phyloP scores from a whole-genome alignment of 2,888 invertebrate genomes.

The Troides aeacus region DNA sequence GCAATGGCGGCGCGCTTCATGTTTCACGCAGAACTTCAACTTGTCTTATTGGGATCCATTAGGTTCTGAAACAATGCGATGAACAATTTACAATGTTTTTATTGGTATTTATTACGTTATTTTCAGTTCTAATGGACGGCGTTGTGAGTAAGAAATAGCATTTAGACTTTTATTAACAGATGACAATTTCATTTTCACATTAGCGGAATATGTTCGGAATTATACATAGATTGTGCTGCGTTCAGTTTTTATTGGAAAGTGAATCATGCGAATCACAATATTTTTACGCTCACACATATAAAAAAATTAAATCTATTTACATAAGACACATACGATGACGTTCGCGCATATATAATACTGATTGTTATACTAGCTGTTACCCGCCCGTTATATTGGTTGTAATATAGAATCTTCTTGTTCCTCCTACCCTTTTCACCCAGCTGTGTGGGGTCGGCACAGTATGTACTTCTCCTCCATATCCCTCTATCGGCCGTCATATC shows the following conservation, averaged over 20 bases:
- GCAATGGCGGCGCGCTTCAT: constrained; percentile 63
- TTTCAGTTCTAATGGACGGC: constrained; percentile 5
- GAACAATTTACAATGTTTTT: constrained; percentile 33
- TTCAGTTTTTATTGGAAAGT: neutral
- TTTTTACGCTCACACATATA: no score
- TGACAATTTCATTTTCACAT: constrained; percentile 10
- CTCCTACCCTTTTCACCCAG: no score
- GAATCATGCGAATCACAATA: neutral
- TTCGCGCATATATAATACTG: no score
- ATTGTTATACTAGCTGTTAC: no score
- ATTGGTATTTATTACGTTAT: constrained; percentile 25
- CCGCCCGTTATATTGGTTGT: no score
- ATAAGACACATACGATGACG: no score
- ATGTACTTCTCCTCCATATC: no score
- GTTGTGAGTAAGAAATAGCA: neutral
- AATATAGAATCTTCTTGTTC: no score
- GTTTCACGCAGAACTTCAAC: constrained; percentile 60
- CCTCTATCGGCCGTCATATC: no score
- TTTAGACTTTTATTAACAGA: constrained; percentile 24
- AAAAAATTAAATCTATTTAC: no score
- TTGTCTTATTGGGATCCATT: constrained; percentile 71
- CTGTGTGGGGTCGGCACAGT: no score
- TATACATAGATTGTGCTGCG: neutral
- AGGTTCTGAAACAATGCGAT: constrained; percentile 68
- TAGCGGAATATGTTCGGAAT: neutral